phyloP scores from a whole-genome alignment of 2,888 invertebrate genomes.

The Himalopsyche tibetana region DNA sequence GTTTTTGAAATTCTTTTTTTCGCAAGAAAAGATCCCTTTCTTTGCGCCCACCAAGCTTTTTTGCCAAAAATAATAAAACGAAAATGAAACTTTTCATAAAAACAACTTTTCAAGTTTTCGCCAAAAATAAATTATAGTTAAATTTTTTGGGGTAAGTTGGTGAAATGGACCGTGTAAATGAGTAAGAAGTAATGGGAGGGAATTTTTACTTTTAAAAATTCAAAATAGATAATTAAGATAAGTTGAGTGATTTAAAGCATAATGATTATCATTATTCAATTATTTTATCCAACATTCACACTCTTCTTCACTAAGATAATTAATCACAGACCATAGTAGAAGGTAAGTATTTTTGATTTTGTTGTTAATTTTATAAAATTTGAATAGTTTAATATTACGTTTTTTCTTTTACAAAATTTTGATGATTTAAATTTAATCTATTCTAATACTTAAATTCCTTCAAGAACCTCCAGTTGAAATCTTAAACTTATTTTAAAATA shows the following conservation, averaged over 20 bases:
- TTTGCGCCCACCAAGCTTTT: not conserved
- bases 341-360: too few relatives aligned
- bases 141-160: slow-evolving; percentile 53
- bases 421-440: too few relatives aligned
- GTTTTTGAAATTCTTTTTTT: slow-evolving; percentile 2
- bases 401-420: too few relatives aligned
- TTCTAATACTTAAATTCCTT: too few relatives aligned
- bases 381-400: too few relatives aligned
- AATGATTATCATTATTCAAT: too few relatives aligned
- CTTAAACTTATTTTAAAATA: too few relatives aligned
- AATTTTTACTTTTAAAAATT: not conserved
- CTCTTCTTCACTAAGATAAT: too few relatives aligned
- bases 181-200: slow-evolving; percentile 44
- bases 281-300: too few relatives aligned
- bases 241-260: not conserved
- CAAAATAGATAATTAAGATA: not conserved
- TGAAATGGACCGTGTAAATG: slow-evolving; percentile 61
- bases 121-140: slow-evolving; percentile 61
- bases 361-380: too few relatives aligned
- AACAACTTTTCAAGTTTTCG: slow-evolving; percentile 56
- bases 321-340: too few relatives aligned
- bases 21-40: not conserved
- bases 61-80: slow-evolving; percentile 47
- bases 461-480: too few relatives aligned
- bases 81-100: slow-evolving; percentile 57